A percentile compares a stretch with the other conserved stretches of the same genome.
phyloP scores from a whole-genome alignment of 2,888 invertebrate genomes.

The Leptothorax acervorum region DNA sequence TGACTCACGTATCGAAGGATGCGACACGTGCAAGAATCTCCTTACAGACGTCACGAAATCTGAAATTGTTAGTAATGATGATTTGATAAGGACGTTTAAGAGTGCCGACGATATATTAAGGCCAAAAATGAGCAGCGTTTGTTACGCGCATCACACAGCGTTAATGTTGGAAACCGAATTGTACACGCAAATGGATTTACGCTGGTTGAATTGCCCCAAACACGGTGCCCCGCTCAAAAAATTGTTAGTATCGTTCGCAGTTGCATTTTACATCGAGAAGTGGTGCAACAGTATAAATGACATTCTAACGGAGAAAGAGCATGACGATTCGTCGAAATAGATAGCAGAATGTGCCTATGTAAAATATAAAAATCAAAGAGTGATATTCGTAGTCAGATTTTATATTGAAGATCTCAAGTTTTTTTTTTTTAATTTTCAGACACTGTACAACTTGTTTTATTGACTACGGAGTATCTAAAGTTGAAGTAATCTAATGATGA shows the following conservation, averaged over 20 bases:
- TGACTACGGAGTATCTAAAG: too few relatives aligned
- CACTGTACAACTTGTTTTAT: too few relatives aligned
- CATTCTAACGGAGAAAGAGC: constrained; percentile 15
- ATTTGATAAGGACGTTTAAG: neutral
- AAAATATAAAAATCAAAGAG: neutral
- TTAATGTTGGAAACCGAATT: constrained; percentile 42
- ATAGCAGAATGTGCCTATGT: neutral
- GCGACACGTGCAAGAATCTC: constrained; percentile 16
- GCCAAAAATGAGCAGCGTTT: constrained; percentile 22
- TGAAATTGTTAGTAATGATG: neutral
- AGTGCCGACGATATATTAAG: neutral
- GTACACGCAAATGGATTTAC: constrained; percentile 4
- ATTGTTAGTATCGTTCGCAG: neutral
- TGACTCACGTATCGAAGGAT: neutral
- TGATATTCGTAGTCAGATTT: too few relatives aligned
- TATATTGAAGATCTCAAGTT: too few relatives aligned
- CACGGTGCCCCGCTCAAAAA: constrained; percentile 1
- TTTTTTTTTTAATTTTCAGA: too few relatives aligned
- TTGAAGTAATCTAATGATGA: too few relatives aligned
- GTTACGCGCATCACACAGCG: constrained; percentile 37
- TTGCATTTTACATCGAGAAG: constrained; percentile 30
- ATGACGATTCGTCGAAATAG: neutral
- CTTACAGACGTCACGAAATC: constrained; percentile 5
- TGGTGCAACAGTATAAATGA: constrained; percentile 43
- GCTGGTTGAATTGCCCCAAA: constrained; percentile 34